Base-by-base conservation (phyloP, 2,888 invertebrate genomes). In the Molorchus minor region DNA sequence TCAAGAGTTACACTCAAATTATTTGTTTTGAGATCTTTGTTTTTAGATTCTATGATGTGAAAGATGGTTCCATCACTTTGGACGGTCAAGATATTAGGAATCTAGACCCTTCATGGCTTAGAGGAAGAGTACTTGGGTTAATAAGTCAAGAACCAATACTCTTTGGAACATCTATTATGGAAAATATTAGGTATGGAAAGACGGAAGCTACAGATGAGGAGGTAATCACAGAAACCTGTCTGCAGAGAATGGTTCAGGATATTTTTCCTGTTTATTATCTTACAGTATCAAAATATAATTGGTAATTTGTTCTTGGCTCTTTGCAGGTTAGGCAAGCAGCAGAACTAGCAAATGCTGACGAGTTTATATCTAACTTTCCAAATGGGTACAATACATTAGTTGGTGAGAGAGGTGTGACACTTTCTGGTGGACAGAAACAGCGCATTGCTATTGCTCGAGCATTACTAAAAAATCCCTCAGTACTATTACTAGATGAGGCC, bases 381-480 rank as follows among this genome's bases (percentile, higher is more conserved):
- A 82, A 86, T 0, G 93, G 93, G 0, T 98, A 97, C 77, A 80
- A 88, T 51, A 97, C 96, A 0, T 76, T 90, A 68, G 91, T 94
- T 0, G 97, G 97, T 0, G 97, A 98, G 81, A 83, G 96, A 55
- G 96, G 96, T 0, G 87, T 90, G 51, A 90, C 96, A n/a, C 84
- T 98, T 30, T 95, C 95, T 43, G 97, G 98, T 0, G 98, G 98
- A 0, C 97, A 97, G 80, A 93, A 96, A 68, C 97, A 98, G 77
- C 83, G 98, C 66, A 91, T 98, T 62, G 97, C 97, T 0, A 97
- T 98, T 62, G 98, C 98, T 0, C 82, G 98, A 55, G 98, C 98
- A 0, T 84, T 98, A 36, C 81, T 98, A 0, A 98, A 97, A 79
- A 88, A 94, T 77, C 97, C 98, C 0, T 87, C 90, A 1, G 85